Conservation (phyloP, 2,888 invertebrate genomes). For the Eledona agricola region DNA sequence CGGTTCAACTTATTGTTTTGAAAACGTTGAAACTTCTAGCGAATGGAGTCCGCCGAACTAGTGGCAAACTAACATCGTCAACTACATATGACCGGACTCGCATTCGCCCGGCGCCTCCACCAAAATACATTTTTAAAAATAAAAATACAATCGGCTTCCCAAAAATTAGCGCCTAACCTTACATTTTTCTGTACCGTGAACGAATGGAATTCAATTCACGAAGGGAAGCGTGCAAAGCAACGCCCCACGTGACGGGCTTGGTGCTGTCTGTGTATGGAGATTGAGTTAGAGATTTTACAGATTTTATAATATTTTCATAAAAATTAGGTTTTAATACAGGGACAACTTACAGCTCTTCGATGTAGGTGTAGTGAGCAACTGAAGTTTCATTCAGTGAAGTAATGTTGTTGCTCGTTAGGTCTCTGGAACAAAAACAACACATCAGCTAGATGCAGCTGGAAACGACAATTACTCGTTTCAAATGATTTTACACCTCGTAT, state of each 20-base stretch:
- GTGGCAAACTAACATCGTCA: constrained; percentile 12
- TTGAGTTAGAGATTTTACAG: too few relatives aligned
- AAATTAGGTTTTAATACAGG: too few relatives aligned
- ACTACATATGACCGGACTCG: constrained; percentile 1
- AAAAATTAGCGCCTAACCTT: too few relatives aligned
- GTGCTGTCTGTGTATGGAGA: constrained; percentile 7
- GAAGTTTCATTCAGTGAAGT: constrained; percentile 75
- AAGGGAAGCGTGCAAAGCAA: too few relatives aligned
- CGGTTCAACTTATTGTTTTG: too few relatives aligned
- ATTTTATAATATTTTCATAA: too few relatives aligned
- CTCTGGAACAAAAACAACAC: constrained; percentile 68
- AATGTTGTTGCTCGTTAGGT: constrained; percentile 83
- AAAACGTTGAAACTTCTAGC: too few relatives aligned
- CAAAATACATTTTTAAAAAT: too few relatives aligned
- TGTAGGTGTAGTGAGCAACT: constrained; percentile 71
- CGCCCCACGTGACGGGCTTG: constrained; percentile 13
- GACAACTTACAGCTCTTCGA: constrained; percentile 79
- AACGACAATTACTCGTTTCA: neutral
- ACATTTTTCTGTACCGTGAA: too few relatives aligned
- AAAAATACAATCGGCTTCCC: too few relatives aligned
- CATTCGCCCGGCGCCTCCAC: constrained; percentile 21
- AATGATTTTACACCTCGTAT: neutral
- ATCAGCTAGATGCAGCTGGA: neutral
- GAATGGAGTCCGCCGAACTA: too few relatives aligned
- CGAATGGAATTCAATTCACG: too few relatives aligned